Evolutionary conservation across 1,140 invertebrate genomes (phyloP).

Genomic region (Onthophagus taurus): DNA sequence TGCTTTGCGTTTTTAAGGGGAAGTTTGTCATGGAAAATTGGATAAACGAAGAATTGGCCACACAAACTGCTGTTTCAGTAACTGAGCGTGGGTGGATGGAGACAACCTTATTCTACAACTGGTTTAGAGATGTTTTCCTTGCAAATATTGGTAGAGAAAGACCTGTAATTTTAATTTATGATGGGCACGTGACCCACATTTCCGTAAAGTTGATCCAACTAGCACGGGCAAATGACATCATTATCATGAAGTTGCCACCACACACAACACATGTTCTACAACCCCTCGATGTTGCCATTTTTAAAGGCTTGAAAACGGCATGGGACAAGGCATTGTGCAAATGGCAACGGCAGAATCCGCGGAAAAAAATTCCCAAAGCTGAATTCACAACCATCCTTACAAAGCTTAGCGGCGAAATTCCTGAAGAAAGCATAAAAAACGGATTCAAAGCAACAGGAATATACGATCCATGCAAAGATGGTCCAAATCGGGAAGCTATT

Average conservation of each 20-base stretch:
- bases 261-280: constrained; percentile 8
- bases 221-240: background rate
- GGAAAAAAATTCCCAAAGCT: constrained; percentile 3
- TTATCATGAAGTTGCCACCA: constrained; percentile 8
- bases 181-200: constrained; percentile 7
- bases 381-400: constrained; percentile 2
- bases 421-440: too few relatives aligned
- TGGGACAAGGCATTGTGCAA: constrained; percentile 4
- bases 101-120: too few relatives aligned
- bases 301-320: background rate
- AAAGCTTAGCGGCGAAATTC: constrained; percentile 42
- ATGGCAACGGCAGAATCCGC: constrained; percentile 5
- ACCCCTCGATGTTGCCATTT: background rate
- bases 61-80: too few relatives aligned
- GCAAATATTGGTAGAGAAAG: constrained; percentile 4
- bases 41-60: too few relatives aligned
- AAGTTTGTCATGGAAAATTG: too few relatives aligned
- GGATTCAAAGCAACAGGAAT: too few relatives aligned
- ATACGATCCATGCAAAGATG: too few relatives aligned
- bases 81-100: too few relatives aligned
- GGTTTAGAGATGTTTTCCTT: constrained; percentile 6
- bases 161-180: constrained; percentile 4
- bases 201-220: background rate
- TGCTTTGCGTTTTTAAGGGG: too few relatives aligned
- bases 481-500: too few relatives aligned